Conservation (phyloP, 2,113 vertebrate genomes). For the Condylura cristata region DNA sequence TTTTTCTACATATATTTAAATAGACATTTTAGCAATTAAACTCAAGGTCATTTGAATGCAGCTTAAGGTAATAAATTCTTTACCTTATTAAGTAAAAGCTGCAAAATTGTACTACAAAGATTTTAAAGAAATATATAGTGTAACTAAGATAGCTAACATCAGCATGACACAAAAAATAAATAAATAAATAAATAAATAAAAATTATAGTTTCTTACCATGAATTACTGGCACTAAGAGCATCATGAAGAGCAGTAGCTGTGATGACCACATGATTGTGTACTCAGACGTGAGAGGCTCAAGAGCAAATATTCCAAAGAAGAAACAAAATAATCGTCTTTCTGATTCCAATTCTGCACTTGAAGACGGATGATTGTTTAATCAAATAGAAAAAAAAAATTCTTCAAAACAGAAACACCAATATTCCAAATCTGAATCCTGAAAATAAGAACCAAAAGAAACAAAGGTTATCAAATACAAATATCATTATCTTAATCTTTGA, state of each 20-base stretch:
- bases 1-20: neutral
- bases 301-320: slow-evolving; percentile 81
- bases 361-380: slow-evolving; percentile 38
- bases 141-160: neutral
- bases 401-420: slow-evolving; percentile 72
- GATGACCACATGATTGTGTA: slow-evolving; percentile 94
- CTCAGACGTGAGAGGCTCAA: slow-evolving; percentile 83
- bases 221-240: slow-evolving; percentile 89
- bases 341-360: slow-evolving; percentile 72
- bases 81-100: neutral
- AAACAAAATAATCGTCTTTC: slow-evolving; percentile 81
- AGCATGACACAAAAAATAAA: neutral
- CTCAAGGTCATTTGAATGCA: neutral
- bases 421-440: slow-evolving; percentile 83
- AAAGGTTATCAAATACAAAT: neutral
- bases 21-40: slow-evolving; percentile 1
- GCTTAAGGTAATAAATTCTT: neutral
- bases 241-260: slow-evolving; percentile 91
- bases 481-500: neutral
- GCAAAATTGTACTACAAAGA: neutral
- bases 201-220: slow-evolving; percentile 88
- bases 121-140: slow-evolving; percentile 42
- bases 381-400: slow-evolving; percentile 36
- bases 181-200: too few relatives aligned
- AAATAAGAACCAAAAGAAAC: slow-evolving; percentile 73